Evolutionary conservation across 2,888 invertebrate species (phyloP), one percentile per base, ranked within the genome.

Genomic region (Seira ritae): DNA sequence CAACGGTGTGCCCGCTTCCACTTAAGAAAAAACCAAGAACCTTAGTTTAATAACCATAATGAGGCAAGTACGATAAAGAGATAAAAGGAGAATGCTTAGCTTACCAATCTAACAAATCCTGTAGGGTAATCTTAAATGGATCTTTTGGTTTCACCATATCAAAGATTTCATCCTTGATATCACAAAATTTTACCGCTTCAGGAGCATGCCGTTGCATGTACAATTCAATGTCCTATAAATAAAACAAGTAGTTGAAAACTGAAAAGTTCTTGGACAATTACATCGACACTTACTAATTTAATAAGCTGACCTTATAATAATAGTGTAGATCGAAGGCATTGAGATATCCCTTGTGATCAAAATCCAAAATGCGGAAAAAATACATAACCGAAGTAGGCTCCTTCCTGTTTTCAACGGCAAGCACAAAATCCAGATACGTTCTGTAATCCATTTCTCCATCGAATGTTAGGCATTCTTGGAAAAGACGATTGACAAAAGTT

Each of bases 361-460:
- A 95, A 91, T 98, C 98, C 10, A 98, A 92, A 67, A 87, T 80
- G 37, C 87, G 80, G 71, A 98, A 98, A 73, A 99, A 92, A 90
- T 97, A 98, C 42, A 97, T 96, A 23, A 98, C 92, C 0, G 98
- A 95, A 88, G 97, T 97, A 0, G 97, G 96, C 90, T 98, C 98
- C 85, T 95, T 94, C 20, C 97, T 93, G 92, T 98, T 97, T 91
- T 98, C 98, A 86, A 98, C 91, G 0, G 98, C 98, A 42, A 98
- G 92, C 0, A 98, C 97, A 90, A 99, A 95, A 90, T 98, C 98
- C 23, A 99, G 92, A 91, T 97, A 99, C 0, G 97, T 97, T 91
- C 98, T 98, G 92, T 98, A 99, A 91, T 99, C 98, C 96, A 97
- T 97, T 91, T 97, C 96, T 0, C 96, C 96, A 89, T 97, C 96